A percentile compares a stretch with the other conserved stretches of the same genome.
phyloP scores from a whole-genome alignment of 53 echinoderm and acorn worm species.

The Apostichopus leukothele region DNA sequence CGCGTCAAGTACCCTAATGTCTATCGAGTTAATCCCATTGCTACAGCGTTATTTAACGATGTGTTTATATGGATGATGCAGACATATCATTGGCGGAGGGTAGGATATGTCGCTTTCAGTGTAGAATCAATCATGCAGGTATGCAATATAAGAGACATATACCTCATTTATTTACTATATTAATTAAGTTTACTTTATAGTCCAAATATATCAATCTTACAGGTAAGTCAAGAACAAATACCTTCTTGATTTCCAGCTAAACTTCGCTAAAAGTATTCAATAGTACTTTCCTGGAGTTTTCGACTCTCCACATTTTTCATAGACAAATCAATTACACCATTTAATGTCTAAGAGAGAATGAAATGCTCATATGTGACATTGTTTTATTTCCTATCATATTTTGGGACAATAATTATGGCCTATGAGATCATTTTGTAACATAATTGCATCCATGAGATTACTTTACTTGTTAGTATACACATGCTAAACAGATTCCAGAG shows the following conservation, averaged over 20 bases:
- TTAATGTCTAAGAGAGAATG: too few species aligned
- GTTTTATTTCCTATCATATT: too few species aligned
- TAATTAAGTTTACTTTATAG: background rate
- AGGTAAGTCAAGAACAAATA: background rate
- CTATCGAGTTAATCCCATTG: constrained; percentile 18
- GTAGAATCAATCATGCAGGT: background rate
- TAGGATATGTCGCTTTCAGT: constrained; percentile 10
- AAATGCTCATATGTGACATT: too few species aligned
- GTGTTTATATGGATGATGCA: constrained; percentile 25
- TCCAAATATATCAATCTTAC: background rate
- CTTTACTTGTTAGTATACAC: too few species aligned
- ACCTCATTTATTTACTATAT: background rate
- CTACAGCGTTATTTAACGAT: constrained; percentile 2
- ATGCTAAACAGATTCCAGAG: too few species aligned
- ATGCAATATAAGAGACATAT: background rate
- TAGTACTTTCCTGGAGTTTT: background rate
- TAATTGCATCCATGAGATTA: too few species aligned
- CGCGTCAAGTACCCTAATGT: constrained; percentile 28
- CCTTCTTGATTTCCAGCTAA: too few species aligned
- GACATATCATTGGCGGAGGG: constrained; percentile 20
- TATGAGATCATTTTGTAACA: too few species aligned
- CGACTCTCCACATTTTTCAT: background rate
- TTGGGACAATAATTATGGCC: too few species aligned
- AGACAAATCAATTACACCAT: background rate
- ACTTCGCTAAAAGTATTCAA: background rate